Conservation (phyloP, 2,888 invertebrate genomes). For the Agrotis segetum region DNA sequence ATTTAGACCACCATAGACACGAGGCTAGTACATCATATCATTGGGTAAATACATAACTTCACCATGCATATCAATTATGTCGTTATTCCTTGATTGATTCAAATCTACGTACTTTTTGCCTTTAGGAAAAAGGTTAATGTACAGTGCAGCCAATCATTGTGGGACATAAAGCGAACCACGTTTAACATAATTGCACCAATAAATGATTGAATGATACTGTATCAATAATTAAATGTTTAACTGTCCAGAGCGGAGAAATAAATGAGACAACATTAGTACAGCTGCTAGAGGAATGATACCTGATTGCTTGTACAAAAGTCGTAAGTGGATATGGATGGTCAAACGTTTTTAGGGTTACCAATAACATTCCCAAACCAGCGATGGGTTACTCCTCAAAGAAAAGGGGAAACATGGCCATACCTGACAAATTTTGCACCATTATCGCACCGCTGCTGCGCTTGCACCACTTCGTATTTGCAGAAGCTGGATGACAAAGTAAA, state of each 20-base stretch:
- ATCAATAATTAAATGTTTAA: slow-evolving; percentile 13
- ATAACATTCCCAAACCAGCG: background rate
- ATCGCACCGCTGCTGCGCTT: too few species aligned
- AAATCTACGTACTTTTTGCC: slow-evolving; percentile 20
- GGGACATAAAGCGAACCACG: slow-evolving; percentile 43
- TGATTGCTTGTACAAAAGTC: background rate
- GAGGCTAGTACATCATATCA: slow-evolving; percentile 10
- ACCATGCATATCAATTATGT: slow-evolving; percentile 37
- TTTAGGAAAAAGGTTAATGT: slow-evolving; percentile 45
- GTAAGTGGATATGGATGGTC: background rate
- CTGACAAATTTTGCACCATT: too few species aligned
- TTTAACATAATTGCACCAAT: slow-evolving; percentile 48
- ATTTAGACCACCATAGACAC: too few species aligned
- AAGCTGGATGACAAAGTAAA: background rate
- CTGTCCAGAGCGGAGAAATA: slow-evolving; percentile 3
- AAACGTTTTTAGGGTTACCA: background rate
- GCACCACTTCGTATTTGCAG: background rate
- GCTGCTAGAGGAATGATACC: background rate
- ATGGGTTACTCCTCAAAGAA: background rate
- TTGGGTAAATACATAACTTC: background rate
- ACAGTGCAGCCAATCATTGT: slow-evolving; percentile 39
- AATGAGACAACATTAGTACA: background rate
- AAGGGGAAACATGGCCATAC: background rate
- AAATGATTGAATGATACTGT: slow-evolving; percentile 25
- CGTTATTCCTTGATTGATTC: slow-evolving; percentile 14